A percentile compares a stretch with the other conserved stretches of the same genome.
Conservation (phyloP, 2,888 invertebrate genomes). For the Acleris emargana region DNA sequence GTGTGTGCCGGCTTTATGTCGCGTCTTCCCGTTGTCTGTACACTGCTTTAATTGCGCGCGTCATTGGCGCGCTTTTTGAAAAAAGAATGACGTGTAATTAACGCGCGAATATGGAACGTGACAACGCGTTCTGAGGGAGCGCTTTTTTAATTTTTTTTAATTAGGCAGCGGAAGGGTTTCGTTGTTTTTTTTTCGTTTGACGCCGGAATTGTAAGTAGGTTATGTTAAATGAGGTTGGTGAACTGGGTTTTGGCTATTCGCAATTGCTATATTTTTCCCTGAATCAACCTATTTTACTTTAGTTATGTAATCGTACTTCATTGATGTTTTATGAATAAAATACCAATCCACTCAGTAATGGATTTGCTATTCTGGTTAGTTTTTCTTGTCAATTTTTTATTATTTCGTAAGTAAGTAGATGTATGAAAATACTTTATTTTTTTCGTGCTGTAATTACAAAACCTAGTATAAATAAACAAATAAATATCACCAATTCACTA, state of each 20-base stretch:
- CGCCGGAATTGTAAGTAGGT: constrained; percentile 39
- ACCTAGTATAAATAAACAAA: background rate
- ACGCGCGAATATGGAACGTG: constrained; percentile 84
- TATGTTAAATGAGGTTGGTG: constrained; percentile 27
- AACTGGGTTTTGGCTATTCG: constrained; percentile 14
- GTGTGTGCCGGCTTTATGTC: constrained; percentile 82
- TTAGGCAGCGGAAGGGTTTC: constrained; percentile 72
- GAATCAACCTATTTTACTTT: too few species aligned
- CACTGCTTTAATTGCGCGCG: constrained; percentile 83
- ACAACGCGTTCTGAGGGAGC: constrained; percentile 80
- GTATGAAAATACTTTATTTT: too few species aligned
- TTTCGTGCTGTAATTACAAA: background rate
- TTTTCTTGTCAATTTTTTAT: too few species aligned
- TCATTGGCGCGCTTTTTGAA: constrained; percentile 83
- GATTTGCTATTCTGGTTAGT: too few species aligned
- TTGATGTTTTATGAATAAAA: too few species aligned
- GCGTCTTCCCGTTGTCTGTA: constrained; percentile 82
- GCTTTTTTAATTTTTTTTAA: constrained; percentile 76
- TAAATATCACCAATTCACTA: constrained; percentile 17
- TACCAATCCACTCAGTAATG: too few species aligned
- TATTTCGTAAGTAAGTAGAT: too few species aligned
- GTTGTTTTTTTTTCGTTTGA: constrained; percentile 48
- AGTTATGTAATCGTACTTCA: too few species aligned
- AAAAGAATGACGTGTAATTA: constrained; percentile 84
- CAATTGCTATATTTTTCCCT: background rate